A percentile compares a stretch with the other conserved stretches of the same genome.
These are phyloP conservation scores for Agriotes lineatus DNA, from an alignment of 2,888 invertebrate species.

Conservation along the genomic window DNA sequence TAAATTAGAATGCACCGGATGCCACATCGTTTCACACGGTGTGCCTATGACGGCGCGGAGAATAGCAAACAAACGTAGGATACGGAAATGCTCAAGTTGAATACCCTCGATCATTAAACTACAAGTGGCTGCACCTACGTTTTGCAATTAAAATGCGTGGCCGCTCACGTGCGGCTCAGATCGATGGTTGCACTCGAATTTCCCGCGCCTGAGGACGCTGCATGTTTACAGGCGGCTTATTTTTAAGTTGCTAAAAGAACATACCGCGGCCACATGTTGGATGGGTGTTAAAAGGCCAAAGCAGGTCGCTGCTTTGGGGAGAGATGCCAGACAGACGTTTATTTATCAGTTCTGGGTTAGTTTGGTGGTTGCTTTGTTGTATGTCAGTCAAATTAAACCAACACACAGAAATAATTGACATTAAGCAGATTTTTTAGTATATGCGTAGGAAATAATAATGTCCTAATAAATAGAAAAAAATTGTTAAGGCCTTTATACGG, in stretches of 20 bases:
- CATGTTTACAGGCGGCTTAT: neutral
- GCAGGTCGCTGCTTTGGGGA: neutral
- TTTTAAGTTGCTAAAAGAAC: neutral
- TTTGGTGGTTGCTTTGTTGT: too few species aligned
- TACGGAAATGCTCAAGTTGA: constrained; percentile 41
- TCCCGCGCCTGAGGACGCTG: neutral
- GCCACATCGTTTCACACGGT: constrained; percentile 6
- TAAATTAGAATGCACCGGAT: constrained; percentile 23
- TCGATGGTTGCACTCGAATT: constrained; percentile 10
- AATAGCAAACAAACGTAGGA: constrained; percentile 36
- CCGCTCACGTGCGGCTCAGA: constrained; percentile 30
- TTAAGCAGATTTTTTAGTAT: too few species aligned
- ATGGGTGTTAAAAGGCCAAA: neutral
- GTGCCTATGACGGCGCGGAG: constrained; percentile 9
- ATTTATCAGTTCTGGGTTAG: too few species aligned
- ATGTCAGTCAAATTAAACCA: too few species aligned
- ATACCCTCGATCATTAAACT: constrained; percentile 36
- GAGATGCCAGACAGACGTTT: too few species aligned
- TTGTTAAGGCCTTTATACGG: too few species aligned
- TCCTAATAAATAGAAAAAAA: too few species aligned
- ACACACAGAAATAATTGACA: too few species aligned
- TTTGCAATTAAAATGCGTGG: constrained; percentile 30
- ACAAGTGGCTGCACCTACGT: constrained; percentile 27
- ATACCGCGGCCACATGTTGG: constrained; percentile 1
- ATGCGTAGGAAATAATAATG: too few species aligned